A percentile compares a stretch with the other conserved stretches of the same genome.
These are phyloP conservation scores for Brachionus plicatilis DNA, from an alignment of 1,140 invertebrate genomes.

Conservation along the genomic window DNA sequence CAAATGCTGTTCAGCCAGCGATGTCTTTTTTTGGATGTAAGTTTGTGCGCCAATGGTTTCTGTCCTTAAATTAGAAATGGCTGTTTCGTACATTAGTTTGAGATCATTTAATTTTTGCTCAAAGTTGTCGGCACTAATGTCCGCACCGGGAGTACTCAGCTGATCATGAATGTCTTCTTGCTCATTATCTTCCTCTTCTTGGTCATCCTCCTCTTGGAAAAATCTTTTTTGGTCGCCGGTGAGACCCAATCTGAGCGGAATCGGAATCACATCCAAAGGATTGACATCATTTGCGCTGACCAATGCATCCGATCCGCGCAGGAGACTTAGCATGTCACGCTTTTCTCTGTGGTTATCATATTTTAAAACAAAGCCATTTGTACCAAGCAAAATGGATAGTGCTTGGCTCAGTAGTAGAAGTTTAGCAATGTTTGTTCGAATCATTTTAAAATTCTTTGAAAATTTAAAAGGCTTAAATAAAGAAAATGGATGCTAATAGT, in stretches of 20 bases:
- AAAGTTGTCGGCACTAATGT: neutral
- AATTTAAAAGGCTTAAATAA: neutral
- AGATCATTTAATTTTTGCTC: neutral
- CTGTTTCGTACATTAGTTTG: slow-evolving; percentile 1
- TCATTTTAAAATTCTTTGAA: neutral
- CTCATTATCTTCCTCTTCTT: neutral
- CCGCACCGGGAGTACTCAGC: neutral
- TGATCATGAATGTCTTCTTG: neutral
- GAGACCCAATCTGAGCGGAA: neutral
- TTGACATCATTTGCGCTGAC: neutral
- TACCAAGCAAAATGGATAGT: neutral
- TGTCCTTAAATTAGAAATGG: neutral
- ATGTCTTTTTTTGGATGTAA: neutral
- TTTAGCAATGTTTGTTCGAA: neutral
- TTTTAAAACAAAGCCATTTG: neutral
- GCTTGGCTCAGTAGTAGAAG: neutral
- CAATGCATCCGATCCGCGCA: neutral
- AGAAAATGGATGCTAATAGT: neutral
- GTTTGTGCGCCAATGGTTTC: neutral
- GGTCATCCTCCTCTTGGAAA: neutral
- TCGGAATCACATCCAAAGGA: neutral
- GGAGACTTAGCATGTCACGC: neutral
- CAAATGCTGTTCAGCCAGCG: neutral
- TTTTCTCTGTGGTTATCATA: neutral
- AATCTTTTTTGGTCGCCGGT: neutral